These are phyloP conservation scores for Tokudaia muenninki DNA, from an alignment of 2,797 vertebrate genomes.

Conservation along the genomic window DNA sequence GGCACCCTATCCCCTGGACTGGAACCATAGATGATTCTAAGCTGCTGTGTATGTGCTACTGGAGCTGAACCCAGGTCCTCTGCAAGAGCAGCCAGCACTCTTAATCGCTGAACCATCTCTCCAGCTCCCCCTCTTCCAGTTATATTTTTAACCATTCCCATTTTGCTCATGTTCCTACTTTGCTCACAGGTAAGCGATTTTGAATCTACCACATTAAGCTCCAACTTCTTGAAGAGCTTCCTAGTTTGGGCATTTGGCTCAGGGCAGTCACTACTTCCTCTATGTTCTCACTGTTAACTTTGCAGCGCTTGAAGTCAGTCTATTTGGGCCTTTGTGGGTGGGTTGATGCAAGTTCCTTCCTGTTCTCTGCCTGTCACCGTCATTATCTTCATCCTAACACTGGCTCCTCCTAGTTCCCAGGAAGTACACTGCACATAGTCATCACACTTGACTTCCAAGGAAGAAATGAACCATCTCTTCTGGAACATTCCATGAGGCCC, in stretches of 20 bases:
- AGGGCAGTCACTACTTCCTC: neutral
- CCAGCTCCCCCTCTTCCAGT: neutral
- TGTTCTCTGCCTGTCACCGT: neutral
- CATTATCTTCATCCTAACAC: neutral
- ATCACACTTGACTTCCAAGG: neutral
- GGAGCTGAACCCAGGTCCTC: no score
- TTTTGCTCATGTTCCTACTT: neutral
- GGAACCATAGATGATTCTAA: neutral
- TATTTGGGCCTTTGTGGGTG: neutral
- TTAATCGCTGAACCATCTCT: neutral
- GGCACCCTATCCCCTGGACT: neutral
- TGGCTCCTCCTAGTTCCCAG: neutral
- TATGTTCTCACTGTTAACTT: neutral
- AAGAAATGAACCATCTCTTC: neutral
- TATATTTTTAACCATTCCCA: neutral
- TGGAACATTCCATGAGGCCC: neutral
- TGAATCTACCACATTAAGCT: neutral
- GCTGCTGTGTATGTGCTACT: neutral
- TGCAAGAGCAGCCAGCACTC: neutral
- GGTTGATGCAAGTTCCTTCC: conserved; percentile 4
- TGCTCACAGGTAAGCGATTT: neutral
- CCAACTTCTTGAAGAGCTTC: neutral
- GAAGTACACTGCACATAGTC: neutral
- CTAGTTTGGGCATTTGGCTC: neutral
- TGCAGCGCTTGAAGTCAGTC: neutral